These are phyloP conservation scores for honey bee (Apis mellifera) DNA, from an alignment of 1,140 invertebrate species.

Conservation along the genomic window DNA sequence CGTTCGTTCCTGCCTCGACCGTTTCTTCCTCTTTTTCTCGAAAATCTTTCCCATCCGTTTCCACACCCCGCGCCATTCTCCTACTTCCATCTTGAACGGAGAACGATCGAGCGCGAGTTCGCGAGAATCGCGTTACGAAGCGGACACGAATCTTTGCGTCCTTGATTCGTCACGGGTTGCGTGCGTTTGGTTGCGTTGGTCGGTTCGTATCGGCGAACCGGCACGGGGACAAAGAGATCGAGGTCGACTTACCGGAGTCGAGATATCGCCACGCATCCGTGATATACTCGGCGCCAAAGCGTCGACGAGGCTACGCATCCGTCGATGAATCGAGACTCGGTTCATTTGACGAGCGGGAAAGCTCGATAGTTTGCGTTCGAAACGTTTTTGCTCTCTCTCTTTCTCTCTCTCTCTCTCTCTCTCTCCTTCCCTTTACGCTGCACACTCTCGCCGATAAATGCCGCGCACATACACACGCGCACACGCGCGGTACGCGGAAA, in stretches of 20 bases:
- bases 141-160: too few species aligned
- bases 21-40: not conserved
- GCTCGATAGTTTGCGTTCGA: not conserved
- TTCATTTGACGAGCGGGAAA: constrained; percentile 43
- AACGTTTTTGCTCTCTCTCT: not conserved
- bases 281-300: constrained; percentile 30
- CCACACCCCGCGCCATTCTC: too few species aligned
- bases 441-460: not conserved
- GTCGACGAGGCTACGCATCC: constrained; percentile 40
- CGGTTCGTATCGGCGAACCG: too few species aligned
- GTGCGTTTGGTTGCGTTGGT: too few species aligned
- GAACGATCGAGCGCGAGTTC: too few species aligned
- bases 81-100: too few species aligned
- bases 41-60: too few species aligned
- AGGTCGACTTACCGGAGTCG: constrained; percentile 19
- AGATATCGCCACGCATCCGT: constrained; percentile 1
- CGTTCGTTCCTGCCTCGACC: not conserved
- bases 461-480: not conserved
- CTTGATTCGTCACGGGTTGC: too few species aligned
- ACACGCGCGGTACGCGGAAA: not conserved
- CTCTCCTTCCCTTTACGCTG: not conserved
- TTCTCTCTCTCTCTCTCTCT: not conserved
- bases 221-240: not conserved
- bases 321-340: constrained; percentile 17
- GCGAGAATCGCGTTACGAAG: too few species aligned